Evolutionary conservation across 1,140 invertebrate genomes (phyloP), one percentile per base, ranked within the genome.

Genomic region (Drosophila trapezifrons): DNA sequence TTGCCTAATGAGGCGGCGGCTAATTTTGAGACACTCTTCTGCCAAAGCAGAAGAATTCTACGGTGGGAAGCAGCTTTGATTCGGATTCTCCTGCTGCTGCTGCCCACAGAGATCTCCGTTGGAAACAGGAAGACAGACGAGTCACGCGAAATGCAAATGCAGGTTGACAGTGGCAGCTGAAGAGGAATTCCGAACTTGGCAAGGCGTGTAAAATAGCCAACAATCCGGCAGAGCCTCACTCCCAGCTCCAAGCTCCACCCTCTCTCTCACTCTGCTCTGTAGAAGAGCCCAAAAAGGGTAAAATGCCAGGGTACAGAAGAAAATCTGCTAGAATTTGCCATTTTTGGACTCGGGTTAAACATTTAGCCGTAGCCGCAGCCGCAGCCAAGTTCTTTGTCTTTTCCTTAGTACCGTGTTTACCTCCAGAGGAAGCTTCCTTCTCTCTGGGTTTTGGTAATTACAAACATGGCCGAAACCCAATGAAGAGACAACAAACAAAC

Each of bases 101-200:
- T 57, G 43, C 69, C 70, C 70, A 73, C 67, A 73, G 62, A 65
- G 51, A 38, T 27, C 51, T 38, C 38, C 18, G 22, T 32, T 40
- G 27, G 51, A 54, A 72, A 73, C 47, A 60, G 38, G 38, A 73
- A 73, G 32, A 43, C 32, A 40, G 22, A 43, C 35, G 51, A 80
- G 84, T 89, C 84, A 83, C 84, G 84, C 84, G 69, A 83, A 87
- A 87, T 87, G 83, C 79, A 85, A 86, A 86, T 86, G 74, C 74
- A 83, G 71, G 70, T 66, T 85, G 81, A 82, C 74, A 85, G 66
- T 62, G 55, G 57, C 72, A 66, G 40, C 54, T 63, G 57, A 56
- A 55, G 65, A 70, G 60, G 66, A 64, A 73, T 77, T 62, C 59
- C 42, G 52, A 57, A 62, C 55, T 64, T 59, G 75, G 52, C 22